A percentile compares a stretch with the other conserved stretches of the same genome.
phyloP scores from a whole-genome alignment of 2,888 invertebrate genomes.

The Aethes cnicana region DNA sequence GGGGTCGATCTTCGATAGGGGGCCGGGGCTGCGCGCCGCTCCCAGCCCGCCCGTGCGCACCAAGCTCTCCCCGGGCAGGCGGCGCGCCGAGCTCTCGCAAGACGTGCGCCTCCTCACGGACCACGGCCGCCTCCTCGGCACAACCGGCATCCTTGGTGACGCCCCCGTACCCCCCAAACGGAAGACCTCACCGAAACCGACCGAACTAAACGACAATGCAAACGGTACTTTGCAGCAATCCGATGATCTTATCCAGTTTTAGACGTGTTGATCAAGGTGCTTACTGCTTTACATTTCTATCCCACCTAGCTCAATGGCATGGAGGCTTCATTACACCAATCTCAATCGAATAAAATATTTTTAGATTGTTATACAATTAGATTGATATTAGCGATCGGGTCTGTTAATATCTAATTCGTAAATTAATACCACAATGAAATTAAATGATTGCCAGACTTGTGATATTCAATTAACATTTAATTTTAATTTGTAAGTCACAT shows the following conservation, averaged over 20 bases:
- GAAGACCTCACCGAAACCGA: constrained; percentile 62
- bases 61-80: constrained; percentile 60
- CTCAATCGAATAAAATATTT: background rate
- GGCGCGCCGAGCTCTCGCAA: constrained; percentile 46
- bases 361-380: background rate
- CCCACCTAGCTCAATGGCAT: constrained; percentile 30
- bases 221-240: constrained; percentile 39
- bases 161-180: constrained; percentile 67
- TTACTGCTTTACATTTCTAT: constrained; percentile 7
- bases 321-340: constrained; percentile 1
- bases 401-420: too few relatives aligned
- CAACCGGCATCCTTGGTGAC: constrained; percentile 62
- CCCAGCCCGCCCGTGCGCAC: constrained; percentile 74
- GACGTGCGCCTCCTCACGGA: constrained; percentile 54
- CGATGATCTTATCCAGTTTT: constrained; percentile 73
- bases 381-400: too few relatives aligned
- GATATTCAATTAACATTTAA: constrained; percentile 17
- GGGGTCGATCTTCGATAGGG: constrained; percentile 68
- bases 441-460: constrained; percentile 24
- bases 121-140: constrained; percentile 55
- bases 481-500: background rate
- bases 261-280: constrained; percentile 30
- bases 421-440: constrained; percentile 2
- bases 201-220: constrained; percentile 37
- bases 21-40: constrained; percentile 65